phyloP scores from a whole-genome alignment of 2,113 vertebrate species.

The Hoplias malabaricus region DNA sequence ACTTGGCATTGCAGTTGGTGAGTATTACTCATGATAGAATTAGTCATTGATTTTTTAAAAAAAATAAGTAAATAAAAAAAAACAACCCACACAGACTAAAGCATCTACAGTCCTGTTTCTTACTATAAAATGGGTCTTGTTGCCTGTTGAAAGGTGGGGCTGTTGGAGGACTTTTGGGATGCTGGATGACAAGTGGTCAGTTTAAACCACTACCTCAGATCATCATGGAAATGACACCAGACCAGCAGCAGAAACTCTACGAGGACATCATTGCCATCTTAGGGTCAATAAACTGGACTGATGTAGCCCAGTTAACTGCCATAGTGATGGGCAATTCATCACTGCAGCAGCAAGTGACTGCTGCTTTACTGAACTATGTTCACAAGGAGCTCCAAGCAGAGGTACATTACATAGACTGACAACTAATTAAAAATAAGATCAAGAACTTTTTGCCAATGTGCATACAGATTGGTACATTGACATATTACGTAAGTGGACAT shows the following conservation, averaged over 20 bases:
- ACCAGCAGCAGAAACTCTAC: constrained; percentile 80
- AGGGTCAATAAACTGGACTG: constrained; percentile 79
- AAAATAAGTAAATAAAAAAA: too few relatives aligned
- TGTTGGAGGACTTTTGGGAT: constrained; percentile 84
- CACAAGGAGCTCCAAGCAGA: constrained; percentile 79
- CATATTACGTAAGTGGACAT: background rate
- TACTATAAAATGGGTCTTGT: background rate
- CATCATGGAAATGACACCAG: constrained; percentile 81
- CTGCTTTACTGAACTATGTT: constrained; percentile 77
- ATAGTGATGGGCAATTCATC: constrained; percentile 80
- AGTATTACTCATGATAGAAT: constrained; percentile 53
- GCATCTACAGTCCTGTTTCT: too few relatives aligned
- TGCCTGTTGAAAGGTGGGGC: constrained; percentile 75
- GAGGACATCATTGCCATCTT: constrained; percentile 66
- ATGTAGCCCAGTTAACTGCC: constrained; percentile 75
- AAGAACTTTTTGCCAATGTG: background rate
- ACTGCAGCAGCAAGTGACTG: constrained; percentile 75
- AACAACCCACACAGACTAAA: too few relatives aligned
- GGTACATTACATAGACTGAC: constrained; percentile 77
- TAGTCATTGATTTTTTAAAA: too few relatives aligned
- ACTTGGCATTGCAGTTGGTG: constrained; percentile 83
- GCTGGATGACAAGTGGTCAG: constrained; percentile 82
- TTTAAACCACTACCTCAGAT: constrained; percentile 88
- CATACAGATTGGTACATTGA: background rate
- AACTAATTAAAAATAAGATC: background rate